A percentile compares a stretch with the other conserved stretches of the same genome.
These are phyloP conservation scores for Batillaria attramentaria DNA, from an alignment of 1,140 invertebrate genomes.

Conservation along the genomic window DNA sequence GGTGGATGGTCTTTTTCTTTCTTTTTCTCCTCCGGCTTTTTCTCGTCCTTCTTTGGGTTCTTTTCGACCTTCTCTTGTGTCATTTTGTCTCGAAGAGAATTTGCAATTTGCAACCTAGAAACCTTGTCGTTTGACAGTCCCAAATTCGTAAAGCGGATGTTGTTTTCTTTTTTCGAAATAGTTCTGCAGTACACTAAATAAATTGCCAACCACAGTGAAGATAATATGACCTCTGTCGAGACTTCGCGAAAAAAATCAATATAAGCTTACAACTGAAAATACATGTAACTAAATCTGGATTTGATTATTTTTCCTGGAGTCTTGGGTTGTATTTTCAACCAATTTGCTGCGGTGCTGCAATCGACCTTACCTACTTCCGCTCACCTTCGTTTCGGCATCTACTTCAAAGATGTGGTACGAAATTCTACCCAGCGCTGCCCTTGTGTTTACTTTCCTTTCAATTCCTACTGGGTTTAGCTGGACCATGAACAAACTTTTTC, in stretches of 20 bases:
- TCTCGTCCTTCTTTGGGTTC: constrained; percentile 26
- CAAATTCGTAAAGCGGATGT: constrained; percentile 11
- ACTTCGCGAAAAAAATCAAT: neutral
- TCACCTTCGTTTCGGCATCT: constrained; percentile 15
- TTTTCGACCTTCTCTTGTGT: constrained; percentile 29
- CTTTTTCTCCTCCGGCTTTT: constrained; percentile 28
- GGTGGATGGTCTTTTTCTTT: constrained; percentile 44
- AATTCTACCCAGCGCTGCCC: constrained; percentile 47
- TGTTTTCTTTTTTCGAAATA: neutral
- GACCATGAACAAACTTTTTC: constrained; percentile 34
- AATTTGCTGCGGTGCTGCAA: neutral
- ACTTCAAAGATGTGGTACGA: constrained; percentile 53
- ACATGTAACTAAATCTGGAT: neutral
- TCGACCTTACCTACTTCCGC: constrained; percentile 14
- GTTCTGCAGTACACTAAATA: constrained; percentile 1
- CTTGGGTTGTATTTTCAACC: neutral
- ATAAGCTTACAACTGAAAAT: neutral
- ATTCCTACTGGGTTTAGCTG: constrained; percentile 31
- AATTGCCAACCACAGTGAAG: neutral
- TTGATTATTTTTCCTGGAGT: neutral
- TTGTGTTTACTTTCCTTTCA: constrained; percentile 42
- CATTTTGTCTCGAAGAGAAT: neutral
- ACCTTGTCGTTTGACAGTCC: neutral
- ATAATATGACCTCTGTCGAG: neutral
- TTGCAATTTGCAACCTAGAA: neutral